These are phyloP conservation scores for Hemiscyllium ocellatum DNA, from an alignment of 2,113 vertebrate genomes.

Conservation along the genomic window DNA sequence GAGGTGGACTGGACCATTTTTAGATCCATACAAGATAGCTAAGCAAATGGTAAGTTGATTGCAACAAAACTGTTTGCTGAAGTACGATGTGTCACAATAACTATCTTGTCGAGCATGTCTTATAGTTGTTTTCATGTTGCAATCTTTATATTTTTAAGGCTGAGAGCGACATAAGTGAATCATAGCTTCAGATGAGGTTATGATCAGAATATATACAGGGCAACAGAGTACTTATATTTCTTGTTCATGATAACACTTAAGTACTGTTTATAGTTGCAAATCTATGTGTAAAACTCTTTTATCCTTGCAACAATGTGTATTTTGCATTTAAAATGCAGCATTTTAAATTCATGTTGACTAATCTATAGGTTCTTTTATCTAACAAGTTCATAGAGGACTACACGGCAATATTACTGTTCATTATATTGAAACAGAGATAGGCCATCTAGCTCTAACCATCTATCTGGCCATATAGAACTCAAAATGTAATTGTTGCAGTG, in stretches of 20 bases:
- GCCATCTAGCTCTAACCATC: background rate
- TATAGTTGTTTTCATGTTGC: background rate
- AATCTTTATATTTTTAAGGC: background rate
- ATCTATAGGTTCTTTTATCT: background rate
- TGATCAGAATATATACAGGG: background rate
- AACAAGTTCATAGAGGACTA: background rate
- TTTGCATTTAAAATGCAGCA: background rate
- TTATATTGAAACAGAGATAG: background rate
- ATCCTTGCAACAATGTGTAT: background rate
- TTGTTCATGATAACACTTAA: background rate
- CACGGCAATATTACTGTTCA: background rate
- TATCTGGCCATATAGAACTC: background rate
- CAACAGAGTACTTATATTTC: background rate
- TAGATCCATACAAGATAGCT: background rate
- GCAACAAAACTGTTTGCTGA: background rate
- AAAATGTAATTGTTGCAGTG: background rate
- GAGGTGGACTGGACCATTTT: conserved; percentile 34
- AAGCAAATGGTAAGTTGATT: background rate
- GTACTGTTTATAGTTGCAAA: background rate
- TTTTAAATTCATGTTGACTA: conserved; percentile 13
- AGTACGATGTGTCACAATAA: background rate
- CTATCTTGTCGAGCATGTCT: background rate
- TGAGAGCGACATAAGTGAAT: background rate
- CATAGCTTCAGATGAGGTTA: background rate
- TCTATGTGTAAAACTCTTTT: background rate